A percentile compares a stretch with the other conserved stretches of the same genome.
phyloP scores from a whole-genome alignment of 2,888 invertebrate genomes.

The Phyto melanocephala region DNA sequence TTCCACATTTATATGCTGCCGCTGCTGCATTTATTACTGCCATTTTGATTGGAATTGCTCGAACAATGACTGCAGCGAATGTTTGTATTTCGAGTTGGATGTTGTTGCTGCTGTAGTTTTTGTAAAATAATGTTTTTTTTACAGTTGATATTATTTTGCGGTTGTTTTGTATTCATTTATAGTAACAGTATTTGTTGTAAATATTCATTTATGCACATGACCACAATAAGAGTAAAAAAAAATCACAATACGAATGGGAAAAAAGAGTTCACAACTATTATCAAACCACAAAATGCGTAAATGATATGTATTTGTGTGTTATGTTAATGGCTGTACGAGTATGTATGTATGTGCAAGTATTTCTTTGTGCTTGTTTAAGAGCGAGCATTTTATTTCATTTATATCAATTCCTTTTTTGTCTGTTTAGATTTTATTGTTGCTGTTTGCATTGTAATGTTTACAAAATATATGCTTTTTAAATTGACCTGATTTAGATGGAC shows the following conservation, averaged over 20 bases:
- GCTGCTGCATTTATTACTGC: slow-evolving; percentile 44
- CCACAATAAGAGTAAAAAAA: slow-evolving; percentile 44
- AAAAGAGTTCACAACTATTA: slow-evolving; percentile 50
- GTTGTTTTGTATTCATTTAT: slow-evolving; percentile 61
- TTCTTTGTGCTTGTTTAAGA: neutral
- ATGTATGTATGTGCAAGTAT: neutral
- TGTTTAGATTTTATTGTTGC: slow-evolving; percentile 12
- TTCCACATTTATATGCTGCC: slow-evolving; percentile 31
- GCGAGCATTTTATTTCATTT: neutral
- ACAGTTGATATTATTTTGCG: slow-evolving; percentile 60
- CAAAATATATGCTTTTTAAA: slow-evolving; percentile 39
- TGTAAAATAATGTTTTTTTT: slow-evolving; percentile 19
- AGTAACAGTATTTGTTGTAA: slow-evolving; percentile 60
- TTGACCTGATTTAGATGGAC: slow-evolving; percentile 50
- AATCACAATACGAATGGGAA: neutral
- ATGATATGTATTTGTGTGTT: slow-evolving; percentile 57
- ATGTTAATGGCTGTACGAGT: neutral
- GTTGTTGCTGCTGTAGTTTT: slow-evolving; percentile 7
- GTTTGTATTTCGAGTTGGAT: neutral
- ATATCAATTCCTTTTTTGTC: neutral
- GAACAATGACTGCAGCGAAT: slow-evolving; percentile 21
- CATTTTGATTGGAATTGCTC: slow-evolving; percentile 44
- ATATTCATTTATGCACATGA: slow-evolving; percentile 64
- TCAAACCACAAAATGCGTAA: slow-evolving; percentile 63
- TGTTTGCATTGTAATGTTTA: slow-evolving; percentile 28